These are phyloP conservation scores for Poeciliopsis prolifica DNA, from an alignment of 2,113 vertebrate species.

Conservation along the genomic window DNA sequence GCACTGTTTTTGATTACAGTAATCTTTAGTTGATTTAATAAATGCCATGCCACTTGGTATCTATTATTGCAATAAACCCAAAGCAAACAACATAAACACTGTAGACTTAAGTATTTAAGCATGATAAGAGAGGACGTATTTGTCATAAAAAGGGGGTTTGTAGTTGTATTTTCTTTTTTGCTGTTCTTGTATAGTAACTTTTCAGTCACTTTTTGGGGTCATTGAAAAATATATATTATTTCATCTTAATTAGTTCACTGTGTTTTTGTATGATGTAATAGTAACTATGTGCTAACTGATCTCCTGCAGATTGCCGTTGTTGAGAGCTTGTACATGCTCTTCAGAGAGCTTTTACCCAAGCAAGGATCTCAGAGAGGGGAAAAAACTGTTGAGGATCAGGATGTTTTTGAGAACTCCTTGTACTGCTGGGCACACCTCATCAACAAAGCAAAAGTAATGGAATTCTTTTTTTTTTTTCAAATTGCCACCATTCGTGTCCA, in stretches of 20 bases:
- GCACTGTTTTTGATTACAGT: too few relatives aligned
- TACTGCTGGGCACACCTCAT: slow-evolving; percentile 71
- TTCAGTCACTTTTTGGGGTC: neutral
- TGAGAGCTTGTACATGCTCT: slow-evolving; percentile 71
- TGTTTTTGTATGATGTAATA: neutral
- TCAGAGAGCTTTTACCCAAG: slow-evolving; percentile 67
- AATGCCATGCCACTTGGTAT: too few relatives aligned
- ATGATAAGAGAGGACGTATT: too few relatives aligned
- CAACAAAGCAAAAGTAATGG: slow-evolving; percentile 32
- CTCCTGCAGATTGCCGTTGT: slow-evolving; percentile 62
- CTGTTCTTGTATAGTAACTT: neutral
- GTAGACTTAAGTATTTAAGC: too few relatives aligned
- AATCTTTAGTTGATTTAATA: too few relatives aligned
- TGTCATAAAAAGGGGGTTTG: too few relatives aligned
- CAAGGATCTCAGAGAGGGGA: slow-evolving; percentile 12
- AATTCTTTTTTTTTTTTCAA: neutral
- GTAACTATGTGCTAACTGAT: fast-evolving
- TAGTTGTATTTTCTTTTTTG: neutral
- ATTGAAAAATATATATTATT: neutral
- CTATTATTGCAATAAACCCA: too few relatives aligned
- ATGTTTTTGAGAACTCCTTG: slow-evolving; percentile 69
- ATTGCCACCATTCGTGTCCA: neutral
- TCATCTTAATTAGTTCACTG: neutral
- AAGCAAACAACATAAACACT: too few relatives aligned
- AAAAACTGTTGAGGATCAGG: slow-evolving; percentile 43